Base-by-base conservation (phyloP, 2,888 invertebrate genomes). In the Meandrusa payeni region DNA sequence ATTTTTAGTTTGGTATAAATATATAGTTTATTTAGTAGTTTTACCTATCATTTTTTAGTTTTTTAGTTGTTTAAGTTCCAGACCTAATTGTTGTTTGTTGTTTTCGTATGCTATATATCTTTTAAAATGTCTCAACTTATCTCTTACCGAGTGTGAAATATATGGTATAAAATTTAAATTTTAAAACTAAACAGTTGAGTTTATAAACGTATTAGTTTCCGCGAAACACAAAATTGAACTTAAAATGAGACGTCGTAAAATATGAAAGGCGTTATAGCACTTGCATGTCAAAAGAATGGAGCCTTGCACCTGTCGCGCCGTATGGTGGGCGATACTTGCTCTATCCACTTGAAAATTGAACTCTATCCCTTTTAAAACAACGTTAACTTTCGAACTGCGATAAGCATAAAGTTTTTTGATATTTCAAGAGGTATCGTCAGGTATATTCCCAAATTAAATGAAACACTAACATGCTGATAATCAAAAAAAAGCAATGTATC, bases 241-340 rank as follows among this genome's bases (percentile, higher is more conserved):
- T 38, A 43, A 37, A 43, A 38, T 38, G 24, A 38, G 37, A 37
- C 43, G 37, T 23, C 37, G 37, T 31, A 32, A 43, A 43, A 43
- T 38, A 43, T 43, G 37, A 43, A 43, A 43, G 43, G 43, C 31
- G 31, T 13, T 43, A 38, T 43, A 38, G 37, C 37, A 37, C 37
- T 43, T 19, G 41, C 42, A 17, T 31, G 37, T 41, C 41, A 31
- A 29, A 37, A 43, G 42, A 37, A 43, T 37, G 36, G 42, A 13
- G 24, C 29, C 31, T 43, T 37, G 42, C 42, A 43, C 42, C 42
- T 43, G 42, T 23, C 42, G 36, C 42, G 37, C 13, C 41, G 34
- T 41, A 37, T 37, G 42, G 37, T 10, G 31, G 29, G 24, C 37
- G 24, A 22, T n/a, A 32, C 20, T 4, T 22, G 17, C 2, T 0